phyloP scores from a whole-genome alignment of 2,888 invertebrate species.

The Mimumesa dahlbomi region DNA sequence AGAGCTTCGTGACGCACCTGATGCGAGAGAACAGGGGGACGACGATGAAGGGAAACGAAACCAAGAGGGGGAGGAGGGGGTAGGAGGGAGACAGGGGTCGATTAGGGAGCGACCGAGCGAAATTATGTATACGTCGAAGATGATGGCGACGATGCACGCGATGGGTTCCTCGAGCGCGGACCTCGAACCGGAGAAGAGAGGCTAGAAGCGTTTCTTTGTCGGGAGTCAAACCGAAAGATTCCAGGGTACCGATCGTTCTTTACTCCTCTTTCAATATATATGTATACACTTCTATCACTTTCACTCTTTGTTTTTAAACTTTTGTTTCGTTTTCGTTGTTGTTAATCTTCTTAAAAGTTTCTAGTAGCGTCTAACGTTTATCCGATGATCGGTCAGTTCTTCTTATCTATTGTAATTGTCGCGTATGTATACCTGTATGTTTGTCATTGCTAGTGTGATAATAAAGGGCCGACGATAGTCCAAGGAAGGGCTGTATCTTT shows the following conservation, averaged over 20 bases:
- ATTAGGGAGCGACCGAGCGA: conserved; percentile 65
- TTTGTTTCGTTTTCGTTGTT: not conserved
- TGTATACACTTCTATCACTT: no score
- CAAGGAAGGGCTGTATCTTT: not conserved
- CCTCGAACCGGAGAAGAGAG: conserved; percentile 17
- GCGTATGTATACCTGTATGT: no score
- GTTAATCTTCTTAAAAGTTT: not conserved
- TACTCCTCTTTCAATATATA: no score
- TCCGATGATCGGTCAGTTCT: not conserved
- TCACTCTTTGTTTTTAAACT: no score
- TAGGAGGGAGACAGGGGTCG: conserved; percentile 35
- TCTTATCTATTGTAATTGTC: no score
- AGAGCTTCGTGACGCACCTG: conserved; percentile 66
- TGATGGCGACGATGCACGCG: conserved; percentile 66
- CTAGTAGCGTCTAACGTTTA: not conserved
- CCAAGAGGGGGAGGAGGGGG: conserved; percentile 7
- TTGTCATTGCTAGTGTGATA: no score
- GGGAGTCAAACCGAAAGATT: conserved; percentile 12
- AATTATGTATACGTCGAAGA: conserved; percentile 69
- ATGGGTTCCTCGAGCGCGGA: conserved; percentile 46
- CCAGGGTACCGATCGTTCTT: not conserved
- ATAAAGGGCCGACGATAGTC: no score
- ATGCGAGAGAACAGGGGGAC: conserved; percentile 41
- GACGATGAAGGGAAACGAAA: conserved; percentile 21
- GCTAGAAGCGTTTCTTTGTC: conserved; percentile 44